Percentiles rank a stretch among this genome's conserved stretches.
These are phyloP conservation scores for Mellivora capensis DNA, from an alignment of 2,113 vertebrate species.

Conservation along the genomic window DNA sequence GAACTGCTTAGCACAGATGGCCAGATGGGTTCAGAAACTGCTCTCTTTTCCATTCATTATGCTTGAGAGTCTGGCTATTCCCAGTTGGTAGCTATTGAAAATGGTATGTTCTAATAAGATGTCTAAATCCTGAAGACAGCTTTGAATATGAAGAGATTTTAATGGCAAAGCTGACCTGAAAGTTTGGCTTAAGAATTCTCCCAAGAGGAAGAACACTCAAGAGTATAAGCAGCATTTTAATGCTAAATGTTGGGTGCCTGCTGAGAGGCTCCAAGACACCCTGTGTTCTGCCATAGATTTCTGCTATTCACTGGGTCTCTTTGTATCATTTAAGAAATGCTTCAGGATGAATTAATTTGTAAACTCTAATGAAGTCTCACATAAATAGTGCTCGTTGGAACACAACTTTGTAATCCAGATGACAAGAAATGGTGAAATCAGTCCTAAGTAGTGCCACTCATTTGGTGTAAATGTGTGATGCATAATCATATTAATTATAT, in stretches of 20 bases:
- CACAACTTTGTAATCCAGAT: background rate
- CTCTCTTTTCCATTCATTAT: conserved; percentile 36
- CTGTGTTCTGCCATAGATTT: background rate
- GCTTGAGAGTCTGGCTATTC: conserved; percentile 23
- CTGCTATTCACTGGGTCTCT: background rate
- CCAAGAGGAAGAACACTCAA: background rate
- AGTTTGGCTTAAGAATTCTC: background rate
- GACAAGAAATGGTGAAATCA: background rate
- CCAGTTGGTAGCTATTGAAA: background rate
- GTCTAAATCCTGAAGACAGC: background rate
- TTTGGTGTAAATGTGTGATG: background rate
- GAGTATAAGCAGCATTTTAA: background rate
- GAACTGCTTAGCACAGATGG: conserved; percentile 27
- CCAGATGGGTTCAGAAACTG: conserved; percentile 59
- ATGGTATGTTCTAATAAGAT: background rate
- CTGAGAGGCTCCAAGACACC: background rate
- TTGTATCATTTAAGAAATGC: background rate
- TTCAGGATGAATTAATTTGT: background rate
- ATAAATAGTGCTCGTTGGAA: background rate
- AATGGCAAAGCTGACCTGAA: background rate
- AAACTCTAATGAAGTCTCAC: background rate
- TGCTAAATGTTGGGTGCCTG: background rate
- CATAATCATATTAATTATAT: background rate
- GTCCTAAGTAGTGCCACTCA: background rate
- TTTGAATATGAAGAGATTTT: conserved; percentile 5